These are phyloP conservation scores for Andricus curvator DNA, from an alignment of 2,888 invertebrate genomes.

Conservation along the genomic window DNA sequence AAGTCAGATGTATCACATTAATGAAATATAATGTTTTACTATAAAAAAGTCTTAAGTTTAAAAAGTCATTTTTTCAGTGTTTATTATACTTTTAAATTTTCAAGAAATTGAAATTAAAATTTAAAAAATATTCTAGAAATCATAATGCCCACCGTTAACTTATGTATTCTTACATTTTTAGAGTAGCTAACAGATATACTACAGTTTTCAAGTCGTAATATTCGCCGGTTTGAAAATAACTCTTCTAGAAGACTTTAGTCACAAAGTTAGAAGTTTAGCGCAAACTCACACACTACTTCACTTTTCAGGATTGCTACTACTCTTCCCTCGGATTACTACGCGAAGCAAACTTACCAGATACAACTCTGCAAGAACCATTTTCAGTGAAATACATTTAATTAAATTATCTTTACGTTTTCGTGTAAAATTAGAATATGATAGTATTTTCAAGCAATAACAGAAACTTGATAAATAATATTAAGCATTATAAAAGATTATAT, in stretches of 20 bases:
- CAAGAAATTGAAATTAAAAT: no score
- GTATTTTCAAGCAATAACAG: not conserved
- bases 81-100: no score
- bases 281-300: slow-evolving; percentile 19
- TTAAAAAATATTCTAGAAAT: no score
- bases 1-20: no score
- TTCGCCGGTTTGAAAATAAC: slow-evolving; percentile 15
- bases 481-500: no score
- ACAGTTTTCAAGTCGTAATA: slow-evolving; percentile 25
- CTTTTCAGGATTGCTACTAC: slow-evolving; percentile 26
- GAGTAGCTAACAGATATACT: slow-evolving; percentile 10
- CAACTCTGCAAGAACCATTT: slow-evolving; percentile 18
- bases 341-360: slow-evolving; percentile 20
- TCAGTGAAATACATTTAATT: slow-evolving; percentile 30
- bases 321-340: slow-evolving; percentile 30
- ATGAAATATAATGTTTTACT: no score
- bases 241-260: slow-evolving; percentile 30
- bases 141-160: not conserved
- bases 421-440: not conserved
- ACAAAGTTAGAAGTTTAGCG: slow-evolving; percentile 28
- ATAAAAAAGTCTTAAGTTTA: no score
- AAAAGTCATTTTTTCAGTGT: no score
- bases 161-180: slow-evolving; percentile 2
- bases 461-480: not conserved
- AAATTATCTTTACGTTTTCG: slow-evolving; percentile 8